Base-by-base conservation (phyloP, 2,113 vertebrate genomes). In the cat (Felis catus) region DNA sequence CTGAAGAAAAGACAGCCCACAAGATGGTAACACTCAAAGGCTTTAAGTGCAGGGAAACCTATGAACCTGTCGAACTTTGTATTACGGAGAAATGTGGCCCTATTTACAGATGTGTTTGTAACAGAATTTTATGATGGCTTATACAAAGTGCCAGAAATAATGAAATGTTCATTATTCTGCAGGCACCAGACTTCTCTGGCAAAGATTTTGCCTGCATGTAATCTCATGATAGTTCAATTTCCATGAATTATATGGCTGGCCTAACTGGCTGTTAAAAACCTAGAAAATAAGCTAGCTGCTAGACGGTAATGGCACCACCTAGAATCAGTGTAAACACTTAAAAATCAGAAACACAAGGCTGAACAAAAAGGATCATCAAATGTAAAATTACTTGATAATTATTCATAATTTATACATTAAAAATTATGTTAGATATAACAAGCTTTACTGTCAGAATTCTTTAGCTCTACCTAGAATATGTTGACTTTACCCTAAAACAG, bases 401-500 rank as follows among this genome's bases (percentile, higher is more conserved):
- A 55, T 19, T 89, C 36, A 73, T n/a, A 82, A 89, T 71, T 66
- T 76, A 4, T 81, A 53, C 7, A 66, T 58, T 81, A 92, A 97
- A 84, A 81, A 18, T 85, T n/a, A 48, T 74, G 4, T 48, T 92
- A 70, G 27, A 2, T 90, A 84, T 25, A 33, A 73, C 14, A 79
- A 82, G 45, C 85, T 84, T 73, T 91, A 45, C 29, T 79, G 7
- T 95, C 15, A 71, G 48, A 93, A 4, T 84, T 88, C 68, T 95
- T 89, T 74, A 70, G 33, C 13, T 91, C 55, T 89, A 39, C 5
- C 45, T 89, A 23, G 33, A 91, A 81, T 94, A 68, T 91, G 48
- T 55, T 94, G 51, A 94, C 41, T 89, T 93, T 84, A 78, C 10
- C 27, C 7, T 78, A 82, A 97, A 92, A 95, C 16, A 58, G 10